Evolutionary conservation across 2,797 vertebrate species (phyloP).

Genomic region (Sebastes iracundus): DNA sequence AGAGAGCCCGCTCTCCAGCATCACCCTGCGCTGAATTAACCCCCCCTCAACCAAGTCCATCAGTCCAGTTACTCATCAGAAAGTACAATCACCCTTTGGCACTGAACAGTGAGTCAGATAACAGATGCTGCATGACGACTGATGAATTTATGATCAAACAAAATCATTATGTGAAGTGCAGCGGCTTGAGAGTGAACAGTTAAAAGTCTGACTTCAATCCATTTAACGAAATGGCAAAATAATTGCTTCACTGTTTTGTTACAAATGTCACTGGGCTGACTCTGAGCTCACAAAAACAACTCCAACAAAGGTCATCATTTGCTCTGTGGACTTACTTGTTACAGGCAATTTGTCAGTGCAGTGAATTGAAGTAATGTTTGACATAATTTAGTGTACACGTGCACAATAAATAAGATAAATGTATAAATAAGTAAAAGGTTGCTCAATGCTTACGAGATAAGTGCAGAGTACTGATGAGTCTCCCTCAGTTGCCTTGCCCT

Average conservation of each 20-base stretch:
- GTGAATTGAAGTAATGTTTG: neutral
- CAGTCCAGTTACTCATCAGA: conserved; percentile 27
- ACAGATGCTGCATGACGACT: conserved; percentile 15
- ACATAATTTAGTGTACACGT: neutral
- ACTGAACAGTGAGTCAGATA: conserved; percentile 44
- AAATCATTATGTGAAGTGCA: conserved; percentile 6
- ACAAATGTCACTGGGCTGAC: neutral
- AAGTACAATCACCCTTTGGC: conserved; percentile 21
- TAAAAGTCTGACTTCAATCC: conserved; percentile 19
- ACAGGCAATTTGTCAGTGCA: neutral
- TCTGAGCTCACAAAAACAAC: neutral
- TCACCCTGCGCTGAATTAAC: conserved; percentile 47
- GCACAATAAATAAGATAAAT: neutral
- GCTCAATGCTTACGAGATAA: conserved; percentile 71
- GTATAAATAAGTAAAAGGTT: conserved; percentile 2
- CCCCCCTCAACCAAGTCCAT: conserved; percentile 15
- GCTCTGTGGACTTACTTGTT: neutral
- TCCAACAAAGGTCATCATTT: neutral
- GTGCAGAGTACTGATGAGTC: conserved; percentile 54
- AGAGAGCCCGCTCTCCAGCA: conserved; percentile 40
- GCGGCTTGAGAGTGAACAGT: conserved; percentile 4
- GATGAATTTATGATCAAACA: conserved; percentile 19
- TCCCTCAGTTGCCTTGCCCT: conserved; percentile 73
- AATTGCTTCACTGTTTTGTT: neutral
- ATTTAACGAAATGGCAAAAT: neutral